Percentiles rank a stretch among this genome's conserved stretches.
These are phyloP conservation scores for Drosophila ananassae DNA, from an alignment of 1,140 invertebrate species.

Conservation along the genomic window DNA sequence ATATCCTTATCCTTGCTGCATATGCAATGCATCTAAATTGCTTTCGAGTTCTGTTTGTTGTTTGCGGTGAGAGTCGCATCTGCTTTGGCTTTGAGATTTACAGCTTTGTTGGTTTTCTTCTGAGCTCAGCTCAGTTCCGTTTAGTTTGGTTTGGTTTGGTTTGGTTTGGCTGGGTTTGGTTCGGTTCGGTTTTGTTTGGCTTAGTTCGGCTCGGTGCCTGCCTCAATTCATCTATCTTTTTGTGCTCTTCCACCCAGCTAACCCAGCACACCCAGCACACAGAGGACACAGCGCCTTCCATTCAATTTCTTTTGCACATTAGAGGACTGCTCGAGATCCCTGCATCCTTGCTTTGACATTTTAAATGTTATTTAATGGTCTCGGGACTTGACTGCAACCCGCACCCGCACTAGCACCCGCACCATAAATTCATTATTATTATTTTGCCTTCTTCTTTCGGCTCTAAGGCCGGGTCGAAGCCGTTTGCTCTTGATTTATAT, in stretches of 20 bases:
- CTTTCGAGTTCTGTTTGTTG: constrained; percentile 73
- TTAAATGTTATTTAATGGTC: constrained; percentile 78
- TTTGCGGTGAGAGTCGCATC: constrained; percentile 48
- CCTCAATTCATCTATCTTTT: constrained; percentile 29
- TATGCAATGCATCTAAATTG: constrained; percentile 70
- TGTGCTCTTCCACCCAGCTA: not conserved
- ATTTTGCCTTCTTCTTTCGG: constrained; percentile 23
- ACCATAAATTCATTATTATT: constrained; percentile 51
- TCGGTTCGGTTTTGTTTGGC: not conserved
- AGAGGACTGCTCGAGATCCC: constrained; percentile 21
- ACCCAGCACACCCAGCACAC: too few species aligned
- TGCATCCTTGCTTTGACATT: constrained; percentile 61
- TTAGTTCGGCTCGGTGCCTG: constrained; percentile 1
- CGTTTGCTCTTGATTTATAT: constrained; percentile 48
- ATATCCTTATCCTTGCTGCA: constrained; percentile 38
- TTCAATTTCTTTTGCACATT: constrained; percentile 74
- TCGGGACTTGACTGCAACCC: constrained; percentile 15
- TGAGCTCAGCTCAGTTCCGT: not conserved
- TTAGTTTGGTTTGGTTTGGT: not conserved
- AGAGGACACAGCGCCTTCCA: constrained; percentile 36
- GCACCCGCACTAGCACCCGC: not conserved
- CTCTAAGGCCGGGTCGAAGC: constrained; percentile 6
- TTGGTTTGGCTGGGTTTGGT: not conserved
- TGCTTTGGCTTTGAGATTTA: constrained; percentile 71
- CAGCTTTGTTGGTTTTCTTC: constrained; percentile 61